Evolutionary conservation across 35 echinoderm and acorn worm genomes (phyloP).

Genomic region (Apostichopus californicus): DNA sequence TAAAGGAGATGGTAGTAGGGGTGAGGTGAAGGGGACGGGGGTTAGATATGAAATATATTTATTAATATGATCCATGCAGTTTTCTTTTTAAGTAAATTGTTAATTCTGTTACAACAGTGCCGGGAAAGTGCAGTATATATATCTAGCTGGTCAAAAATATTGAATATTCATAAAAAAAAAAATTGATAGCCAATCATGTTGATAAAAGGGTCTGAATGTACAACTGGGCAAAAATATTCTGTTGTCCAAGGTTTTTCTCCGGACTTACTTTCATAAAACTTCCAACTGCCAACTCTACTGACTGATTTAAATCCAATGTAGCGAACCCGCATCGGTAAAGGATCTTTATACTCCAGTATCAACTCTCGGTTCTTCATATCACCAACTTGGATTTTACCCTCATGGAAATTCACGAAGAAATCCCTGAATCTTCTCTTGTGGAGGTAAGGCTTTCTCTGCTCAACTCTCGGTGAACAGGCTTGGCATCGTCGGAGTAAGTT

Average conservation of each 20-base stretch:
- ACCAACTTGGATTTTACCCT: constrained; percentile 43
- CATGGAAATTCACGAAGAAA: constrained; percentile 44
- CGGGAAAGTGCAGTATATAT: no score
- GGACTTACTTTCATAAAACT: constrained; percentile 38
- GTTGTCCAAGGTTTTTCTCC: neutral
- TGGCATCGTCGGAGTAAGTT: constrained; percentile 18
- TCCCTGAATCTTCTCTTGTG: neutral
- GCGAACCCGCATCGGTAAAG: constrained; percentile 36
- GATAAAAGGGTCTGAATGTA: no score
- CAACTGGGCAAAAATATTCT: no score
- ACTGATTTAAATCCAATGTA: constrained; percentile 19
- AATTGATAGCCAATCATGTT: no score
- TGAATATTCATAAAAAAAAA: no score
- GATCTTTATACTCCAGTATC: constrained; percentile 26
- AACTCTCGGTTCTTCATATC: constrained; percentile 21
- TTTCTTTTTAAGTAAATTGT: no score
- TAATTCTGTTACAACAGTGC: no score
- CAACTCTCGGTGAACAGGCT: neutral
- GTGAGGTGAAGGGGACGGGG: no score
- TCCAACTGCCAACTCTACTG: constrained; percentile 20
- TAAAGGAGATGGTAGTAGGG: no score
- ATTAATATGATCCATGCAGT: no score
- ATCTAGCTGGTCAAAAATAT: no score
- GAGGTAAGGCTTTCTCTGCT: neutral
- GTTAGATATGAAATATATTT: no score